phyloP scores from a whole-genome alignment of 2,797 vertebrate species.

The Xiphorhynchus erythropygius region DNA sequence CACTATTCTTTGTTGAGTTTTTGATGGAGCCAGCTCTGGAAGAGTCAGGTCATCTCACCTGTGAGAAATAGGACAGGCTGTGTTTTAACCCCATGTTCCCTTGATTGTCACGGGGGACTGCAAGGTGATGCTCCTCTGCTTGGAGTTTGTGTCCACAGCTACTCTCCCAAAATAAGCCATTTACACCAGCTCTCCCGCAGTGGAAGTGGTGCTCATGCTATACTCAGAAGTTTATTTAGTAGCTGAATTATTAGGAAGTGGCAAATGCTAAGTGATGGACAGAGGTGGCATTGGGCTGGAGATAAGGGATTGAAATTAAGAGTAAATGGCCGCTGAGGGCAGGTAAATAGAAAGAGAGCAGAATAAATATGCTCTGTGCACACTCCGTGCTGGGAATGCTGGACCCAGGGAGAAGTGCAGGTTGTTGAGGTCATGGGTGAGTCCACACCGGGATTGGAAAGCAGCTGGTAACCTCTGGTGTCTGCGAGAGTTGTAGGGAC shows the following conservation, averaged over 20 bases:
- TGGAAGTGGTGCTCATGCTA: neutral
- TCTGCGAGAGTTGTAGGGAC: neutral
- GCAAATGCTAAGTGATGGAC: neutral
- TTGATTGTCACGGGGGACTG: neutral
- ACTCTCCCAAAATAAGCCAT: neutral
- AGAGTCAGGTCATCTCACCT: neutral
- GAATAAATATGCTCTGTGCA: neutral
- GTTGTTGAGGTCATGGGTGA: neutral
- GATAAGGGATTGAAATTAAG: neutral
- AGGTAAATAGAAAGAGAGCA: neutral
- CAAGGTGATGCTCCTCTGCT: neutral
- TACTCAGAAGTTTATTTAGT: neutral
- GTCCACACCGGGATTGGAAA: neutral
- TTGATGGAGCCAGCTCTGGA: neutral
- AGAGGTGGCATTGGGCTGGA: neutral
- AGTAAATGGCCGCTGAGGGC: neutral
- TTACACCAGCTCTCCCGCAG: neutral
- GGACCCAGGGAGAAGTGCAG: neutral
- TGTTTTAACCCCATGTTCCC: neutral
- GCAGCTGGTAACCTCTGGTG: neutral
- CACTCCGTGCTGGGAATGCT: neutral
- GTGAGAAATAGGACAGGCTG: neutral
- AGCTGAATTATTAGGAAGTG: neutral
- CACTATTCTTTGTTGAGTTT: neutral
- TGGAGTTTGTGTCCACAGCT: neutral